Evolutionary conservation across 2,113 vertebrate species (phyloP).

Genomic region (Pachyramphus minor): DNA sequence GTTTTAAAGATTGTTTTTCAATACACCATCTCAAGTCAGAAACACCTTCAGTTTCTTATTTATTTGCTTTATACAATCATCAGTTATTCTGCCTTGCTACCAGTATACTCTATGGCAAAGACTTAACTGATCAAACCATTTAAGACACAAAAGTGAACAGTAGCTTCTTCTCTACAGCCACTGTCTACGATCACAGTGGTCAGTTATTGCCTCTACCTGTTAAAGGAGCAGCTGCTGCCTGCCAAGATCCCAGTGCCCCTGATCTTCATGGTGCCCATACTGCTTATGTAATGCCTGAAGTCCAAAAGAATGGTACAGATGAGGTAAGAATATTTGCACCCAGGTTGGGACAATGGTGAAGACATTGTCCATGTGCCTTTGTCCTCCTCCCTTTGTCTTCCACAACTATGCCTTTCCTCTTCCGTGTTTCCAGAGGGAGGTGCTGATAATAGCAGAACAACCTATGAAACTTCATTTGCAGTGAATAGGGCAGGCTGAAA

Average conservation of each 20-base stretch:
- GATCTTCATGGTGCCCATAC: accelerated
- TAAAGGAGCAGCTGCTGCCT: background rate
- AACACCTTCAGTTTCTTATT: background rate
- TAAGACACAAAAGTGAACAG: background rate
- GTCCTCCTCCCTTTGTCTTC: background rate
- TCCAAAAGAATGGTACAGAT: background rate
- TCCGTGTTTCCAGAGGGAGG: background rate
- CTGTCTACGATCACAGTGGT: background rate
- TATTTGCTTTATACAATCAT: background rate
- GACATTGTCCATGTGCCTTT: accelerated
- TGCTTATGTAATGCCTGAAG: background rate
- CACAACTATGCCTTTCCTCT: background rate
- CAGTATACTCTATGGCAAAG: background rate
- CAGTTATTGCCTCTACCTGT: background rate
- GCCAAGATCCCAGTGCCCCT: accelerated
- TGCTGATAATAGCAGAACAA: background rate
- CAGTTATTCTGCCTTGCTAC: background rate
- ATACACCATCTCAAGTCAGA: background rate
- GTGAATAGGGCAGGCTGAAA: background rate
- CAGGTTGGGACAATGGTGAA: background rate
- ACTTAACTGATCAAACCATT: background rate
- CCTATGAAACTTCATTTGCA: background rate
- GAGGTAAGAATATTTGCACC: background rate
- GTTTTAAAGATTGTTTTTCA: background rate
- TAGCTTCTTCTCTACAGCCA: background rate